These are phyloP conservation scores for Wasmannia auropunctata DNA, from an alignment of 1,140 invertebrate genomes.

Conservation along the genomic window DNA sequence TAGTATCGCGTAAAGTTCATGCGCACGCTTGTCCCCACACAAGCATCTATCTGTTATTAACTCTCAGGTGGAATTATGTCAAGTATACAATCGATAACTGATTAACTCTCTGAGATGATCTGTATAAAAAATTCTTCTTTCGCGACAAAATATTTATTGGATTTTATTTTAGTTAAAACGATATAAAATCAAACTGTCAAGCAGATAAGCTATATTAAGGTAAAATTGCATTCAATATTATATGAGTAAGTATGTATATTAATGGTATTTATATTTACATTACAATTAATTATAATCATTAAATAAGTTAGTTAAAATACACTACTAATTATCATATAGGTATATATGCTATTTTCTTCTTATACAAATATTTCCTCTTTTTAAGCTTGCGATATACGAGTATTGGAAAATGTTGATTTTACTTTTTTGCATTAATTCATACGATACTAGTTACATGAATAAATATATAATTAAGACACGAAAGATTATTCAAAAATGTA, in stretches of 20 bases:
- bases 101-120: background rate
- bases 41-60: background rate
- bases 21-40: background rate
- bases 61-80: background rate
- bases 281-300: background rate
- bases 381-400: background rate
- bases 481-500: conserved; percentile 9
- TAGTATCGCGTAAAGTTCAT: background rate
- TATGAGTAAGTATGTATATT: background rate
- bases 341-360: background rate
- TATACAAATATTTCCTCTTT: background rate
- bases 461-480: background rate
- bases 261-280: too few relatives aligned
- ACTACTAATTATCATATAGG: too few relatives aligned
- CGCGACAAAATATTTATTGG: background rate
- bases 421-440: conserved; percentile 1
- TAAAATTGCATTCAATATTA: background rate
- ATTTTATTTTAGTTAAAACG: background rate
- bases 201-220: background rate
- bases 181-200: background rate
- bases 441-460: background rate
- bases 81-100: background rate
- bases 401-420: background rate
- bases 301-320: background rate
- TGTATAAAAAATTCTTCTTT: background rate